Percentiles rank a stretch among this genome's conserved stretches.
Conservation (phyloP, 2,797 vertebrate genomes). For the Lepus townsendii region DNA sequence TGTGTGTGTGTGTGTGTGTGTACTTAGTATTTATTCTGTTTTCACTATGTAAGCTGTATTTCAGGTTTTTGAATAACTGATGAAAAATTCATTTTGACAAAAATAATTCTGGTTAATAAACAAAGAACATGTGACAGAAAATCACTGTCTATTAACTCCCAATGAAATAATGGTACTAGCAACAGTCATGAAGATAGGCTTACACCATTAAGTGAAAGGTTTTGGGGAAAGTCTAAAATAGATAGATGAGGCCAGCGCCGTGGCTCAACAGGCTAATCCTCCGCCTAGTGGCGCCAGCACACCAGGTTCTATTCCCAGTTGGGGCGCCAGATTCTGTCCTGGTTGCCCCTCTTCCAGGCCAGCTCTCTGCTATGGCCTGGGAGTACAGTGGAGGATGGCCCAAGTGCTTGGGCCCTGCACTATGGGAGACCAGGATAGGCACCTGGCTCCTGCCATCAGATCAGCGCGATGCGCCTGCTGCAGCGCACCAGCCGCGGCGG, state of each 20-base stretch:
- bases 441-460: too few species aligned
- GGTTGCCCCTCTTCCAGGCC: too few species aligned
- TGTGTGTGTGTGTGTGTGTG: too few species aligned
- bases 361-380: too few species aligned
- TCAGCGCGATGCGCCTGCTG: fast-evolving
- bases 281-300: too few species aligned
- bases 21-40: background rate
- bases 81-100: background rate
- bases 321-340: too few species aligned
- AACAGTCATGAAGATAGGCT: background rate
- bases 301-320: too few species aligned
- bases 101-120: background rate
- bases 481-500: too few species aligned
- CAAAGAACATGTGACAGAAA: conserved; percentile 23
- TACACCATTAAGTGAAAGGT: background rate
- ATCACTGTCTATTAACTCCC: background rate
- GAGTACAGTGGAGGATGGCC: too few species aligned
- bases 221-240: background rate
- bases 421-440: too few species aligned
- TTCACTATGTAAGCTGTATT: background rate
- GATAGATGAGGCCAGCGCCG: background rate
- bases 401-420: too few species aligned
- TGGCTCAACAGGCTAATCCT: too few species aligned
- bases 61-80: background rate
- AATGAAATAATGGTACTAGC: background rate